Evolutionary conservation across 2,888 invertebrate species (phyloP), one percentile per base, ranked within the genome.

Genomic region (Trichopoda pennipes): DNA sequence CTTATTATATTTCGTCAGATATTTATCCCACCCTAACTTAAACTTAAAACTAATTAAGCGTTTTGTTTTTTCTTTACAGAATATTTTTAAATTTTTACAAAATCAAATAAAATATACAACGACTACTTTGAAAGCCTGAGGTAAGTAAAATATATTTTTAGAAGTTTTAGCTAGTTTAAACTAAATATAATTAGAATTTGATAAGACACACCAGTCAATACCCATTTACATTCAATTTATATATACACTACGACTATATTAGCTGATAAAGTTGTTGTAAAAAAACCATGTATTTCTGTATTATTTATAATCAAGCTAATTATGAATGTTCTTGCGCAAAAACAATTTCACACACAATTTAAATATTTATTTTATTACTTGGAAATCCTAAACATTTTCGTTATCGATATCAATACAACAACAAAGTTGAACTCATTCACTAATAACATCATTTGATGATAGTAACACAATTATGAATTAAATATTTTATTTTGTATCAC

Each of bases 181-280:
- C 66, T 42, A 42, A 35, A 53, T 53, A n/a, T 6, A 53, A 17
- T 2, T 1, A 53, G 66, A 53, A 53, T 53, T 53, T 21, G 16
- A 23, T 16, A 53, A 17, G n/a, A 42, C 38, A 21, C 8, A 12
- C 51, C 8, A 51, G 16, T 8, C 55, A 9, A 32, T n/a, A 17
- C 8, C 14, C 12, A 49, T 64, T 38, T 51, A 51, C 51, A 64
- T 35, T 61, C 0, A 10, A 44, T 1, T 35, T 35, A 16, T 55
- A 4, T 16, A 16, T n/a, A 44, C n/a, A 44, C 0, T 14, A 38
- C 1, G 3, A 1, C 38, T n/a, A 44, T 9, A 17, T 10, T 9
- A 2, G 10, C 35, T 66, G 66, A 53, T 69, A 56, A 44, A 16
- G 58, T 35, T 58, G n/a, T 7, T 69, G 53, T 38, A 16, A 66